Percentiles rank a stretch among this genome's conserved stretches.
These are phyloP conservation scores for Parthenolecanium corni DNA, from an alignment of 2,888 invertebrate species.

Conservation along the genomic window DNA sequence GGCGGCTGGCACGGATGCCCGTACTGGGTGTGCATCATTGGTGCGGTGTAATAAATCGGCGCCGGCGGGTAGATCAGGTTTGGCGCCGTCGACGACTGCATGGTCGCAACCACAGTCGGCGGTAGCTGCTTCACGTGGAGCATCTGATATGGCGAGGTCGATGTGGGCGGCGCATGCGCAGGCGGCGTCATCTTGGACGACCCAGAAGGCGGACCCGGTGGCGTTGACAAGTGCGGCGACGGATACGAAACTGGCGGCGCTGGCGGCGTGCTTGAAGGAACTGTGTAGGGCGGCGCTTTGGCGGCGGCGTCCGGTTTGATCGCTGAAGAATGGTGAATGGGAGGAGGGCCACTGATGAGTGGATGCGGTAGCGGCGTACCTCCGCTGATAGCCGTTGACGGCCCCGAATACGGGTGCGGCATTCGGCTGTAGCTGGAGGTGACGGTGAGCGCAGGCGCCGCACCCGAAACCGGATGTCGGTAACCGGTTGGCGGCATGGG, in stretches of 20 bases:
- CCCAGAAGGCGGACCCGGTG: constrained; percentile 31
- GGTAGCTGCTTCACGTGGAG: not conserved
- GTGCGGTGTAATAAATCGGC: too few species aligned
- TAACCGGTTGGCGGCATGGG: not conserved
- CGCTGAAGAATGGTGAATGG: too few species aligned
- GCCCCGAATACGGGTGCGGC: not conserved
- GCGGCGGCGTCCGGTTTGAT: too few species aligned
- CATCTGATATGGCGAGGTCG: not conserved
- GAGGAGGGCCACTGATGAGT: too few species aligned
- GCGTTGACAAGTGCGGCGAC: constrained; percentile 34
- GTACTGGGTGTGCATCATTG: too few species aligned
- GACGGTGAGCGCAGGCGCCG: not conserved
- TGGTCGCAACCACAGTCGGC: not conserved
- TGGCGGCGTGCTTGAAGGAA: not conserved
- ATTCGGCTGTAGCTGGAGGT: not conserved
- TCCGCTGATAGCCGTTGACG: not conserved
- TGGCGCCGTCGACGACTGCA: not conserved
- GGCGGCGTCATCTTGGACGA: constrained; percentile 32
- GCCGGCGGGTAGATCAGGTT: not conserved
- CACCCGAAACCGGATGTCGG: not conserved
- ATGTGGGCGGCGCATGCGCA: constrained; percentile 31
- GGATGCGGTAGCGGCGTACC: too few species aligned
- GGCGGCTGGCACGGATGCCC: too few species aligned
- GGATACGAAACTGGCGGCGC: constrained; percentile 11
- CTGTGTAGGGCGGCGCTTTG: too few species aligned